Conservation (phyloP, 2,113 vertebrate genomes). For the Pseudonaja textilis region DNA sequence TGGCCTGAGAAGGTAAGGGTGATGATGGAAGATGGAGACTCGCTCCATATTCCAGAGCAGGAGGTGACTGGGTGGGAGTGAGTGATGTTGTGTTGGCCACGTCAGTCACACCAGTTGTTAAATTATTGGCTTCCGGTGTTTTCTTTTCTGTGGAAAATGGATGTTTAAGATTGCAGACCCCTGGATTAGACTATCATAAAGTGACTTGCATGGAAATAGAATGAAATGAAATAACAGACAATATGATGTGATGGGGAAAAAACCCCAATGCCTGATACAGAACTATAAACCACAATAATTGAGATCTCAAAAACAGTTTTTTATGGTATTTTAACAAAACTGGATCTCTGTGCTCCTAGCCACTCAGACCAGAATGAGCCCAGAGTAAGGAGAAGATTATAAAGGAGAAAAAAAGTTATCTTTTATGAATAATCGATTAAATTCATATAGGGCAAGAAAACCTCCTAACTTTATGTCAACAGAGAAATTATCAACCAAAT, state of each 20-base stretch:
- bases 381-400: neutral
- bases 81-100: too few species aligned
- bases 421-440: neutral
- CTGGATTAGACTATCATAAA: neutral
- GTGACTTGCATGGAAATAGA: conserved; percentile 17
- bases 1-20: too few species aligned
- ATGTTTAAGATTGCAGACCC: too few species aligned
- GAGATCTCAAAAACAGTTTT: neutral
- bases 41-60: too few species aligned
- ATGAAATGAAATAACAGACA: conserved; percentile 30
- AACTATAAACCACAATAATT: neutral
- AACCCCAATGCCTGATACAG: neutral
- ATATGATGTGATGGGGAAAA: neutral
- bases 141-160: too few species aligned
- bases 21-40: too few species aligned
- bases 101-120: too few species aligned
- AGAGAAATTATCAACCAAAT: neutral
- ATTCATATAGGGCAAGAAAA: neutral
- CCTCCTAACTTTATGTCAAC: neutral
- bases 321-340: neutral
- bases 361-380: neutral
- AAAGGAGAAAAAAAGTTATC: neutral
- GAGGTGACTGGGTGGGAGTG: too few species aligned
- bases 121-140: too few species aligned
- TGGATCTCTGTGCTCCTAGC: neutral